Percentiles rank a stretch among this genome's conserved stretches.
Conservation (phyloP, 1,140 invertebrate genomes). For the Cataglyphis hispanica region DNA sequence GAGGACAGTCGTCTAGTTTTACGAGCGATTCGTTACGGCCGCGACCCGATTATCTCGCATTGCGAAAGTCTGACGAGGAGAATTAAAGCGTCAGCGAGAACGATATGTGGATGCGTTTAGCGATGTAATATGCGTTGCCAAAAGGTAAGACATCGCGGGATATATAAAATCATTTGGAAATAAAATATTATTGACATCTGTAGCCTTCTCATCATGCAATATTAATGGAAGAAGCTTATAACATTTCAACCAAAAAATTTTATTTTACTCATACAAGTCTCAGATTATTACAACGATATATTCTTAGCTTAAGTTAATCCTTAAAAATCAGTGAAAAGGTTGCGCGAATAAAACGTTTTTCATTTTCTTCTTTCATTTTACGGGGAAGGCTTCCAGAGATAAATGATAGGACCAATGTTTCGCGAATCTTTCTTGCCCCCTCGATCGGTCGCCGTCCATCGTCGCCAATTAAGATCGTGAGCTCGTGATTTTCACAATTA, state of each 20-base stretch:
- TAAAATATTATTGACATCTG: constrained; percentile 6
- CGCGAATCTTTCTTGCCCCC: neutral
- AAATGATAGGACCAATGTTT: constrained; percentile 16
- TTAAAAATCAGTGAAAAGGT: neutral
- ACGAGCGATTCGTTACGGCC: constrained; percentile 58
- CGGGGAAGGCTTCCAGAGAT: neutral
- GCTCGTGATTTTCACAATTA: constrained; percentile 75
- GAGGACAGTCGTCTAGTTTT: constrained; percentile 59
- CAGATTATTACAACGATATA: neutral
- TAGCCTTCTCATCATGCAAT: neutral
- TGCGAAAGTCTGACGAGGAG: constrained; percentile 43
- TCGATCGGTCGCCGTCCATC: constrained; percentile 32
- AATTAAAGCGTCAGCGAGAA: constrained; percentile 53
- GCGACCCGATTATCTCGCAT: constrained; percentile 56
- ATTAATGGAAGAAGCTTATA: neutral
- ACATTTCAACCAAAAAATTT: neutral
- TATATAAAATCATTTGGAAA: constrained; percentile 32
- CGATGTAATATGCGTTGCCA: neutral
- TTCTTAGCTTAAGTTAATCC: neutral
- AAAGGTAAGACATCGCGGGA: neutral
- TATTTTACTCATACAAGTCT: neutral
- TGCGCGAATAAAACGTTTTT: neutral
- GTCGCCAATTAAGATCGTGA: constrained; percentile 62
- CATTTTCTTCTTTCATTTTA: neutral
- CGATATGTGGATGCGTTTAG: constrained; percentile 40